Evolutionary conservation across 2,113 vertebrate species (phyloP).

Genomic region (Hydrolagus affinis): DNA sequence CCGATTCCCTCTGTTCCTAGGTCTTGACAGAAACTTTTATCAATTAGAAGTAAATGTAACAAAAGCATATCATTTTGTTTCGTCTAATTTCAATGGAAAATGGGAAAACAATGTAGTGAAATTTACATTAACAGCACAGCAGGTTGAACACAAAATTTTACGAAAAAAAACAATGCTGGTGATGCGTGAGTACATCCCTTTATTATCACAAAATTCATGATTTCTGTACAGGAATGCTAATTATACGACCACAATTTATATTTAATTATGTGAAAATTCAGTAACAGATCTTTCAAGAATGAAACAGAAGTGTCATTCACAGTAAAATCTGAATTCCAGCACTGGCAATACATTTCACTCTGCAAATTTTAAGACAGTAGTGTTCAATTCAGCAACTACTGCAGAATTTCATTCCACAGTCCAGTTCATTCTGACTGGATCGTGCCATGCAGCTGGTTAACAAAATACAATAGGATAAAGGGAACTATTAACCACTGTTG

Average conservation of each 20-base stretch:
- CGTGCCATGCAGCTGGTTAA: conserved; percentile 61
- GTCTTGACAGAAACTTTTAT: too few relatives aligned
- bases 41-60: too few relatives aligned
- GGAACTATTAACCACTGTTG: conserved; percentile 54
- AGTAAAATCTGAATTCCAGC: conserved; percentile 54
- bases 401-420: conserved; percentile 70
- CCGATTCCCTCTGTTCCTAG: too few relatives aligned
- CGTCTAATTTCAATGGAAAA: too few relatives aligned
- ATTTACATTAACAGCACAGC: too few relatives aligned
- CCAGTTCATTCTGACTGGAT: conserved; percentile 54
- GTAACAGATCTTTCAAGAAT: conserved; percentile 47
- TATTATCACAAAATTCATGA: conserved; percentile 79
- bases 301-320: conserved; percentile 53
- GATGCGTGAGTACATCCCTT: conserved; percentile 72
- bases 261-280: conserved; percentile 57
- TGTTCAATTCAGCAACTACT: conserved; percentile 68
- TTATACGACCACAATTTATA: conserved; percentile 63
- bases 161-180: background rate
- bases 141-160: too few relatives aligned
- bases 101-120: too few relatives aligned
- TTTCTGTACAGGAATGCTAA: conserved; percentile 77
- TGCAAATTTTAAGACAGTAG: conserved; percentile 62
- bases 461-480: conserved; percentile 63
- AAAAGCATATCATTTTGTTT: too few relatives aligned
- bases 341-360: conserved; percentile 58